Evolutionary conservation across 2,113 vertebrate species (phyloP), one percentile per base, ranked within the genome.

Genomic region (Martes martes): DNA sequence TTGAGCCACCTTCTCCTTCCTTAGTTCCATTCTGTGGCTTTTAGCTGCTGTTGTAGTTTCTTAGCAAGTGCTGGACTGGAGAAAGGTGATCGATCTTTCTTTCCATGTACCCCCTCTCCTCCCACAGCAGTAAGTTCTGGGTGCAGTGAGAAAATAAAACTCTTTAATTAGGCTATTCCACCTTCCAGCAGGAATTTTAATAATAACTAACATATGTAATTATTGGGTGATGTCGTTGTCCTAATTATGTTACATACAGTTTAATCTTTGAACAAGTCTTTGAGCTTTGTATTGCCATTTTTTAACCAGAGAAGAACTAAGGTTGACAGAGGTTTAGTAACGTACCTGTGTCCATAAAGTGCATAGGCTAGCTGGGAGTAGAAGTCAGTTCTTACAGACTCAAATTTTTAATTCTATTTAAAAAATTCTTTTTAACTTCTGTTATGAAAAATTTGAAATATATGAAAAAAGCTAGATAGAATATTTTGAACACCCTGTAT

Each of bases 291-390:
- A 10, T 71, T 88, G 13, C 78, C 11, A 47, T 61, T 80, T 39
- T 91, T 97, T 89, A 88, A 42, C 28, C 61, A 59, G 85, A 83
- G 79, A 96, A 93, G 83, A 93, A 50, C 50, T 80, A 57, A 88
- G 50, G 14, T 55, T 96, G 26, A 95, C 28, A 92, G 50, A 71
- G 21, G 52, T 83, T 89, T 82, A 73, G 42, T 63, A 73, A 93
- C 39, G 69, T 69, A 11, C 23, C 31, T 31, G 0, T 86, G 9
- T 36, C 39, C 31, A 7, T 83, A 42, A 3, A 74, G 45, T 74
- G 55, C 5, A 28, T 84, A n/a, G 63, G n/a, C 16, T 69, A 82
- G 42, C 36, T 78, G 11, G 67, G 50, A 47, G n/a, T 19, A n/a
- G 28, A 81, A 67, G 81, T 19, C 28, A 73, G 8, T 3, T 45